Evolutionary conservation across 1,140 invertebrate genomes (phyloP).

Genomic region (Ostrea edulis): DNA sequence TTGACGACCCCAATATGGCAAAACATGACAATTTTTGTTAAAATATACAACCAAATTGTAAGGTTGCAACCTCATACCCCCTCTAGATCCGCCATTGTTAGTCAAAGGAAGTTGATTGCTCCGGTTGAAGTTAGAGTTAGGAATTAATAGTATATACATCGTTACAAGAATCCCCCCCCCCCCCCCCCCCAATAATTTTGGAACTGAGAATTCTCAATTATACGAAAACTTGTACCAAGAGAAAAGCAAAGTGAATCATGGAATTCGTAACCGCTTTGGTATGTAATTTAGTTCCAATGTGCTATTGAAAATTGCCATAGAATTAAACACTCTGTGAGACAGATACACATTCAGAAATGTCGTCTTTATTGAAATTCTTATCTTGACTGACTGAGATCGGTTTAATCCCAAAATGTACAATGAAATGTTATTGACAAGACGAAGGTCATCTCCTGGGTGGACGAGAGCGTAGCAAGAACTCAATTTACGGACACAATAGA

Average conservation of each 20-base stretch:
- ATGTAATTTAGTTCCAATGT: not conserved
- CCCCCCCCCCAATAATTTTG: no score
- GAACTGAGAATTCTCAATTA: no score
- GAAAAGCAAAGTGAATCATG: not conserved
- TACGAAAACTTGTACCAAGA: not conserved
- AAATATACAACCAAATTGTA: no score
- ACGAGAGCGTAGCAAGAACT: not conserved
- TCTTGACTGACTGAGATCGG: not conserved
- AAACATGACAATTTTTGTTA: no score
- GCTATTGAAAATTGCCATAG: not conserved
- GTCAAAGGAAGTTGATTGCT: no score
- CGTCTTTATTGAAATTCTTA: slow-evolving; percentile 6
- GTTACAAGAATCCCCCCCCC: no score
- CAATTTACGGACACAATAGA: slow-evolving; percentile 12
- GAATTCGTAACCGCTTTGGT: slow-evolving; percentile 1
- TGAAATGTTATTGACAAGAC: slow-evolving; percentile 21
- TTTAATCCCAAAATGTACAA: slow-evolving; percentile 28
- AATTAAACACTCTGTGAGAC: not conserved
- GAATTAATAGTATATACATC: no score
- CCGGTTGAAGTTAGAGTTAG: no score
- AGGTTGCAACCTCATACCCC: no score
- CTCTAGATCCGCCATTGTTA: no score
- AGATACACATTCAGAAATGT: not conserved
- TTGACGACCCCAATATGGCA: no score
- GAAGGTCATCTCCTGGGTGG: slow-evolving; percentile 5